phyloP scores from a whole-genome alignment of 2,888 invertebrate genomes.

The Ectropis crepuscularia region DNA sequence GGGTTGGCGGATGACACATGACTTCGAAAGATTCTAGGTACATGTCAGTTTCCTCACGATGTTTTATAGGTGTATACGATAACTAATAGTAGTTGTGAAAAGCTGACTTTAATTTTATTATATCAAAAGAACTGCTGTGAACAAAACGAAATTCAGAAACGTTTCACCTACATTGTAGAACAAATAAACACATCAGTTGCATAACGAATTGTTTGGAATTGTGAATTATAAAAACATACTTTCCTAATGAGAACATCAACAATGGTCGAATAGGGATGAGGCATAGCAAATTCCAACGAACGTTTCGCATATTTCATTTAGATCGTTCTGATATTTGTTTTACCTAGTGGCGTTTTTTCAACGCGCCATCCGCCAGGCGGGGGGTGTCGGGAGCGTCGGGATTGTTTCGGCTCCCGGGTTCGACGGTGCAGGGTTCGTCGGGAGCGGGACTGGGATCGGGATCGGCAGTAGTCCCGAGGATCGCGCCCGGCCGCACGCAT shows the following conservation, averaged over 20 bases:
- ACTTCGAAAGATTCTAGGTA: too few relatives aligned
- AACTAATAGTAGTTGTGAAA: too few relatives aligned
- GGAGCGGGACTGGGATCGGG: constrained; percentile 41
- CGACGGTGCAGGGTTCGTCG: constrained; percentile 43
- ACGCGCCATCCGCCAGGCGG: constrained; percentile 47
- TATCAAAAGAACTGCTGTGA: too few relatives aligned
- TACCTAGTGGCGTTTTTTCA: constrained; percentile 41
- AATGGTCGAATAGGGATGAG: constrained; percentile 15
- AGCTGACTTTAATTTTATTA: too few relatives aligned
- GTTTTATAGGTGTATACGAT: too few relatives aligned
- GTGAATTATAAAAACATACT: constrained; percentile 2
- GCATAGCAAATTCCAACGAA: constrained; percentile 29
- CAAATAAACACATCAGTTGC: neutral
- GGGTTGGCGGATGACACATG: too few relatives aligned
- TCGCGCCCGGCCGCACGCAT: constrained; percentile 71
- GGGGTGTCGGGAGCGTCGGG: constrained; percentile 61
- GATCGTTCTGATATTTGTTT: constrained; percentile 40
- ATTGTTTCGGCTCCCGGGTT: constrained; percentile 48
- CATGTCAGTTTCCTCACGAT: too few relatives aligned
- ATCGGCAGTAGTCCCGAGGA: constrained; percentile 63
- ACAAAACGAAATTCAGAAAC: too few relatives aligned
- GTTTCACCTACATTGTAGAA: too few relatives aligned
- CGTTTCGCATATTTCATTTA: constrained; percentile 36
- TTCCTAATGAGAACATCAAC: constrained; percentile 20
- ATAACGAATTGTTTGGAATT: neutral